Evolutionary conservation across 2,797 vertebrate species (phyloP).

Genomic region (Sphenodon punctatus): DNA sequence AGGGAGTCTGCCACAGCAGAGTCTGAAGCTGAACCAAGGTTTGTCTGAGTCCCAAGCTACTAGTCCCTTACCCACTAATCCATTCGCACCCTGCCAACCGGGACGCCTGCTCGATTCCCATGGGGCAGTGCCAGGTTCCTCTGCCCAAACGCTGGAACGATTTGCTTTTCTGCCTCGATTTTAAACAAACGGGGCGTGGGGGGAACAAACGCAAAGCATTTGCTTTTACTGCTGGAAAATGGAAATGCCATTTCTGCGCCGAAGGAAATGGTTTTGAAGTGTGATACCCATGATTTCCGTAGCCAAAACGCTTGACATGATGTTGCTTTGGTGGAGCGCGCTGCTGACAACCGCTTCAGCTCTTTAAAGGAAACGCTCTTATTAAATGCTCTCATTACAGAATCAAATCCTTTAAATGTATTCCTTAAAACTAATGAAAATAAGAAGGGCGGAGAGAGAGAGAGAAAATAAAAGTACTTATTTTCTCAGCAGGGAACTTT

Average conservation of each 20-base stretch:
- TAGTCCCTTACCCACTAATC: too few species aligned
- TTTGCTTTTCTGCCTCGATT: conserved; percentile 10
- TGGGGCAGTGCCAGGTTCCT: not conserved
- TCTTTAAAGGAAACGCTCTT: conserved; percentile 12
- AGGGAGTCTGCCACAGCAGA: too few species aligned
- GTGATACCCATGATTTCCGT: not conserved
- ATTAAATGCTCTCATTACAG: not conserved
- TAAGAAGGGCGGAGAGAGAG: not conserved
- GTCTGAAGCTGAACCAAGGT: too few species aligned
- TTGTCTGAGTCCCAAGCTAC: too few species aligned
- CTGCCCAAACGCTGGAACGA: not conserved
- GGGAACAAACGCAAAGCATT: not conserved
- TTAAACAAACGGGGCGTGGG: not conserved
- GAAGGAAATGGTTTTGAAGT: not conserved
- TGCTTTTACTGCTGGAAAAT: conserved; percentile 6
- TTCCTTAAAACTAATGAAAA: conserved; percentile 10
- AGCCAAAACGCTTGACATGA: not conserved
- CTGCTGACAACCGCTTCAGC: not conserved
- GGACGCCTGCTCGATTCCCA: not conserved
- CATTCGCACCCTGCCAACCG: too few species aligned
- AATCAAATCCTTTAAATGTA: not conserved
- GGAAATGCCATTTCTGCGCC: not conserved
- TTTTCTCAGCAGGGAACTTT: not conserved
- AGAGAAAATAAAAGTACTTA: not conserved
- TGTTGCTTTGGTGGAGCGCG: not conserved